These are phyloP conservation scores for Metaphire vulgaris DNA, from an alignment of 1,140 invertebrate genomes.

Conservation along the genomic window DNA sequence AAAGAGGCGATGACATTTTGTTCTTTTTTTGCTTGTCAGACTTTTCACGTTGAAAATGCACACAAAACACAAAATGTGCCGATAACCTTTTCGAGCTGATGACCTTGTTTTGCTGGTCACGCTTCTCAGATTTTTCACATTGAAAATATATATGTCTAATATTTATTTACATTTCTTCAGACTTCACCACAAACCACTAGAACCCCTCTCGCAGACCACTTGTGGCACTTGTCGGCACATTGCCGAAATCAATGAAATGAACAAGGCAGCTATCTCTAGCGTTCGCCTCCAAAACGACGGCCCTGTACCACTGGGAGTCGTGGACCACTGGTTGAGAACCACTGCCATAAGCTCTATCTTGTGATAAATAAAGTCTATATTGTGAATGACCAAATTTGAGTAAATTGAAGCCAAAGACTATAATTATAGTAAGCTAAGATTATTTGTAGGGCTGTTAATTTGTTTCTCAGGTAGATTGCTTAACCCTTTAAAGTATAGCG, in stretches of 20 bases:
- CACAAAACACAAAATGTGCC: too few species aligned
- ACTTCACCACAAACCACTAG: not conserved
- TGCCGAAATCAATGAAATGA: too few species aligned
- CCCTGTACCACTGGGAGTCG: not conserved
- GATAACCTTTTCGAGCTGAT: too few species aligned
- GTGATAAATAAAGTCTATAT: not conserved
- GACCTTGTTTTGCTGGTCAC: too few species aligned
- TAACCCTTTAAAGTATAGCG: not conserved
- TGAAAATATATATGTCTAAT: too few species aligned
- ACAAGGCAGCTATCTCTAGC: not conserved
- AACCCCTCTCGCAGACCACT: not conserved
- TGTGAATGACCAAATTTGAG: not conserved
- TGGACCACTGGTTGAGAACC: not conserved
- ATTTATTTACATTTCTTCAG: not conserved
- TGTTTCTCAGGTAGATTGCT: not conserved
- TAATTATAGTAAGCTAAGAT: not conserved
- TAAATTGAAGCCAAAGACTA: not conserved
- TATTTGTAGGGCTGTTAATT: not conserved
- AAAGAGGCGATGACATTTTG: too few species aligned
- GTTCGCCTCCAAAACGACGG: not conserved
- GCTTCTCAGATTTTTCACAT: too few species aligned
- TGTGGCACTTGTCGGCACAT: too few species aligned
- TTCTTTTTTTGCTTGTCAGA: too few species aligned
- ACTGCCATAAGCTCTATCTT: not conserved
- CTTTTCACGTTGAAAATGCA: too few species aligned